phyloP scores from a whole-genome alignment of 2,113 vertebrate genomes.

The Laticauda colubrina region DNA sequence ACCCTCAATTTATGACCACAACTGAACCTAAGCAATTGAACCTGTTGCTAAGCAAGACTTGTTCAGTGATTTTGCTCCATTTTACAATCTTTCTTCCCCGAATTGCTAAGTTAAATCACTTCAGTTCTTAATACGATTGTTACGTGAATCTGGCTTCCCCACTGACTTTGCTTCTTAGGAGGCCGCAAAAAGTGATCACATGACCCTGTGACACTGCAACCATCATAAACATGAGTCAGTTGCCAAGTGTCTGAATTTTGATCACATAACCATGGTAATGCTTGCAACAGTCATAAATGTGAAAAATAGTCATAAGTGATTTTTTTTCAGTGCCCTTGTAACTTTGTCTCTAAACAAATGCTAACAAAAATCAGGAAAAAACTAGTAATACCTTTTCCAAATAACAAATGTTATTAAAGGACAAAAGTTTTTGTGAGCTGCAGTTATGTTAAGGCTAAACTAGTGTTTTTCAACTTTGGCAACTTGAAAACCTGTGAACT shows the following conservation, averaged over 20 bases:
- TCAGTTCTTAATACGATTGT: neutral
- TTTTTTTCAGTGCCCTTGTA: neutral
- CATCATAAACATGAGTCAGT: neutral
- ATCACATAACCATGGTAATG: neutral
- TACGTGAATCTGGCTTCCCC: neutral
- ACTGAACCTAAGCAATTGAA: neutral
- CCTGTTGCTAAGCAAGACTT: neutral
- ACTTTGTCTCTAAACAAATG: neutral
- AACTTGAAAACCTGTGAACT: neutral
- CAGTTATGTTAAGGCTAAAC: neutral
- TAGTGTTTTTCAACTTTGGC: neutral
- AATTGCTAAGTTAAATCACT: neutral
- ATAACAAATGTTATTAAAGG: neutral
- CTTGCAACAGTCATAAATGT: neutral
- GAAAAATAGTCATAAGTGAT: neutral
- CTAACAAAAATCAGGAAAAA: neutral
- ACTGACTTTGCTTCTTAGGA: neutral
- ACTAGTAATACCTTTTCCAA: neutral
- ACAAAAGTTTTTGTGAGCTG: neutral
- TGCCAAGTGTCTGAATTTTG: neutral
- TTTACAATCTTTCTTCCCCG: neutral
- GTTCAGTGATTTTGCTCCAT: neutral
- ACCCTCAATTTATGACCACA: neutral
- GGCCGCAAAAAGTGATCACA: neutral
- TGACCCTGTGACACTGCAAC: neutral